phyloP scores from a whole-genome alignment of 2,797 vertebrate genomes.

The Picus viridis region DNA sequence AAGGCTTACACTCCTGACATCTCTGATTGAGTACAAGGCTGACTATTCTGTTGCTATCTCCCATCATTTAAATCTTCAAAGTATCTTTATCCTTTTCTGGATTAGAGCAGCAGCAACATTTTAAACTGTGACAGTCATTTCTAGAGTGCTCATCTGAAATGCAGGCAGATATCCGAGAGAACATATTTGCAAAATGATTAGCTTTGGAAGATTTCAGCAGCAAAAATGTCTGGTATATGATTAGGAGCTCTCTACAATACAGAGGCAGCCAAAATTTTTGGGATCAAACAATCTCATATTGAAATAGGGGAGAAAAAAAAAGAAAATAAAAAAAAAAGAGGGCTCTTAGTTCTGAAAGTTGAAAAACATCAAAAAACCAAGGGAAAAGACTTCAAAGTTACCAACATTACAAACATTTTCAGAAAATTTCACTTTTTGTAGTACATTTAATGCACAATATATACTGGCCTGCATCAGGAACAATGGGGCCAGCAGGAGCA shows the following conservation, averaged over 20 bases:
- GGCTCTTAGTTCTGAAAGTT: neutral
- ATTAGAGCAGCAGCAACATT: slow-evolving; percentile 40
- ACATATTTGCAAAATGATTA: slow-evolving; percentile 39
- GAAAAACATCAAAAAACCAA: neutral
- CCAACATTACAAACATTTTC: neutral
- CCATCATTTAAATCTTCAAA: slow-evolving; percentile 43
- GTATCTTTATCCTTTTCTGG: slow-evolving; percentile 44
- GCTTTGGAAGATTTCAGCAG: slow-evolving; percentile 39
- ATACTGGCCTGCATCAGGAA: neutral
- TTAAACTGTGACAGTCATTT: slow-evolving; percentile 46
- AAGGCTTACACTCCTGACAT: neutral
- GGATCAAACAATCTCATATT: neutral
- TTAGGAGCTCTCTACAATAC: neutral
- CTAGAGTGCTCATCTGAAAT: slow-evolving; percentile 55
- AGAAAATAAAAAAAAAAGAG: neutral
- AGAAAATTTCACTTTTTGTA: neutral
- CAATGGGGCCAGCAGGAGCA: no score
- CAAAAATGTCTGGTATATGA: neutral
- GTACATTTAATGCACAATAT: neutral
- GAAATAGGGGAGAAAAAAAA: neutral
- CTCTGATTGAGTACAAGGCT: neutral
- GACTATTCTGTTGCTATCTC: slow-evolving; percentile 31
- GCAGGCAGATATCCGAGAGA: slow-evolving; percentile 43
- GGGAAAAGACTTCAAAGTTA: neutral
- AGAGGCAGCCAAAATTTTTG: slow-evolving; percentile 26